Evolutionary conservation across 2,888 invertebrate species (phyloP).

Genomic region (Xestobium rufovillosum): DNA sequence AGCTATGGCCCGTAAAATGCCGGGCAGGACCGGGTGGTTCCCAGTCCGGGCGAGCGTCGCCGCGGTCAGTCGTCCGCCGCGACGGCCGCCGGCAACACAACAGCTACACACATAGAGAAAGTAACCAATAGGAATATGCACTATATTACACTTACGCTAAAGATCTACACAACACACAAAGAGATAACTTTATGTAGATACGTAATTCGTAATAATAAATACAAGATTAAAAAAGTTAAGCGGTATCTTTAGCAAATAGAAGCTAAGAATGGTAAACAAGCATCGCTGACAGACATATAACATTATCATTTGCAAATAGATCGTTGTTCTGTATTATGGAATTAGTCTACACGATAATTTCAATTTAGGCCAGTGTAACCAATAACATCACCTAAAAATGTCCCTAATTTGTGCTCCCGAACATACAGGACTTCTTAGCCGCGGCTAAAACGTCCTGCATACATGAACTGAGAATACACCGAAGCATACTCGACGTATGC

Average conservation of each 20-base stretch:
- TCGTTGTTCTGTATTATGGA: constrained; percentile 45
- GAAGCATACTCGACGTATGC: too few relatives aligned
- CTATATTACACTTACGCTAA: constrained; percentile 42
- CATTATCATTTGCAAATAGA: constrained; percentile 41
- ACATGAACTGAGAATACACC: too few relatives aligned
- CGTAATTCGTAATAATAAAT: constrained; percentile 36
- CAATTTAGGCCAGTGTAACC: constrained; percentile 44
- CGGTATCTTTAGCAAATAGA: constrained; percentile 39
- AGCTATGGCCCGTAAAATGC: constrained; percentile 41
- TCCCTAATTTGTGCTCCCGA: constrained; percentile 36
- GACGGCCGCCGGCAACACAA: constrained; percentile 41
- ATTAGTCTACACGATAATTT: constrained; percentile 46
- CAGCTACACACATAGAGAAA: constrained; percentile 45
- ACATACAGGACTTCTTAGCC: constrained; percentile 22
- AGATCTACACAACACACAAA: constrained; percentile 47
- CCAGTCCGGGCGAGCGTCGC: constrained; percentile 35
- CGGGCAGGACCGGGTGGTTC: constrained; percentile 32
- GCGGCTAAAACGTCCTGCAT: too few relatives aligned
- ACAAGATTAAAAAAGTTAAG: constrained; percentile 27
- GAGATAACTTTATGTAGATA: constrained; percentile 42
- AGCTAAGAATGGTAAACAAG: constrained; percentile 43
- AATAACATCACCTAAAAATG: constrained; percentile 24
- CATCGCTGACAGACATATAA: constrained; percentile 41
- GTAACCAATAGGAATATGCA: constrained; percentile 43
- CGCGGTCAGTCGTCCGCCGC: constrained; percentile 27